Percentiles rank a stretch among this genome's conserved stretches.
phyloP scores from a whole-genome alignment of 2,888 invertebrate genomes.

The Leptothorax acervorum region DNA sequence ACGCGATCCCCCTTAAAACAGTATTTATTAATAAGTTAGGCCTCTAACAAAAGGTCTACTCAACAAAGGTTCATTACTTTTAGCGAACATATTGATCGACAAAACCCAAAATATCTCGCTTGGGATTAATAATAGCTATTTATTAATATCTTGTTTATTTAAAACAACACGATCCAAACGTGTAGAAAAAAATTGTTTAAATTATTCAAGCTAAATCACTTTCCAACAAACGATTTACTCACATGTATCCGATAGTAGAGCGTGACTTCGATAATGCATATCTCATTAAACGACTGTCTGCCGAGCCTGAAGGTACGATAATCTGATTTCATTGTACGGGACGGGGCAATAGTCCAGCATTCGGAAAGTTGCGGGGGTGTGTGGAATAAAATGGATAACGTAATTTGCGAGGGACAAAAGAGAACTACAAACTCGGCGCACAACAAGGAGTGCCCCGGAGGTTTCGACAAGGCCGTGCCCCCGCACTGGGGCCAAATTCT shows the following conservation, averaged over 20 bases:
- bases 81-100: background rate
- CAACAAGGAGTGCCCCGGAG: background rate
- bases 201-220: background rate
- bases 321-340: slow-evolving; percentile 22
- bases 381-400: slow-evolving; percentile 31
- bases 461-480: background rate
- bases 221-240: background rate
- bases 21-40: background rate
- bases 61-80: background rate
- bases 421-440: background rate
- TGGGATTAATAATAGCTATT: background rate
- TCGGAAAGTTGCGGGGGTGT: slow-evolving; percentile 9
- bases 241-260: background rate
- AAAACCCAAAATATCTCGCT: background rate
- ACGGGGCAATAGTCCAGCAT: slow-evolving; percentile 8
- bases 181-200: background rate
- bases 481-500: background rate
- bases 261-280: background rate
- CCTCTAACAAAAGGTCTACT: background rate
- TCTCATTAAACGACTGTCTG: background rate
- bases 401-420: slow-evolving; percentile 43
- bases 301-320: background rate
- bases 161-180: background rate
- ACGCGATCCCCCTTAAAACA: background rate
- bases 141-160: background rate